Base-by-base conservation (phyloP, 2,888 invertebrate species). In the Cataglyphis rosenhaueri region DNA sequence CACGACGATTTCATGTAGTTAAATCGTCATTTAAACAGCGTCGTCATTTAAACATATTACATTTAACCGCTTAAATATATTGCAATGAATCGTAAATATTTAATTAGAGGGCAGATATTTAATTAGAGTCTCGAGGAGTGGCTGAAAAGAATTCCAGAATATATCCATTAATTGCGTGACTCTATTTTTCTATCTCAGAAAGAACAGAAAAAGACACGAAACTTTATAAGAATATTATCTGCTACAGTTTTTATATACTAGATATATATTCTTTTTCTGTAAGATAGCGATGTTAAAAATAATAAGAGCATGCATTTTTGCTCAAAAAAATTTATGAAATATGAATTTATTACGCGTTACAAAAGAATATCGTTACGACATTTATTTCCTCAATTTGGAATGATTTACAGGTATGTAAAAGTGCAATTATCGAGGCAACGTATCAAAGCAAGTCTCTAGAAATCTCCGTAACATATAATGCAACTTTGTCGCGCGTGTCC, bases 401-500 rank as follows among this genome's bases (percentile, higher is more conserved):
- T 52, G 73, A 87, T 82, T 87, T 62, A 66, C 12, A 64, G 32
- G 18, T 48, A 25, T 52, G 35, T 48, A 73, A 74, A 15, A 48
- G 64, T 41, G 70, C 55, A 62, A 81, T 84, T 73, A 84, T 84
- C 55, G 35, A 64, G n/a, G 18, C 59, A 32, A 12, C 38, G 55
- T 70, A n/a, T n/a, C 55, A 35, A 48, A 21, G 64, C 75, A 48
- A 65, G 57, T 73, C 61, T 38, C 52, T 65, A 18, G 41, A 52
- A 52, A 29, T 61, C 44, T 18, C 21, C 55, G 57, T 71, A 82
- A 87, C 84, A 87, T 87, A 87, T 73, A 82, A 59, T 74, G 12
- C 70, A 62, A 88, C 62, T 86, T 87, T 55, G 86, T 87, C 81
- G 64, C 38, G 71, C 29, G 81, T 29, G 65, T 18, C 44, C 18